A percentile compares a stretch with the other conserved stretches of the same genome.
Conservation (phyloP, 2,888 invertebrate genomes). For the Zeuzera pyrina region DNA sequence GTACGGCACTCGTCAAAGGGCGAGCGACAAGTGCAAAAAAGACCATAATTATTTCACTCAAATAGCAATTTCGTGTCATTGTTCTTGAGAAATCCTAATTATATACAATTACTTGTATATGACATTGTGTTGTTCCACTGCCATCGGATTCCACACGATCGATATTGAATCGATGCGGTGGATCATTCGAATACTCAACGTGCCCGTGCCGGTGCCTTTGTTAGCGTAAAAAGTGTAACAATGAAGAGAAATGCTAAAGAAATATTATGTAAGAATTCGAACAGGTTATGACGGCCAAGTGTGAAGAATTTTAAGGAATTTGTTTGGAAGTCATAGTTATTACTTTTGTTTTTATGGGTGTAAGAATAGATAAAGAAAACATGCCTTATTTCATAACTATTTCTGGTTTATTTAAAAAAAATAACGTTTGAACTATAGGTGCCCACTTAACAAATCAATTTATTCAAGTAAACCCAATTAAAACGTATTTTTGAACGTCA, state of each 20-base stretch:
- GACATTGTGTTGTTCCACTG: slow-evolving; percentile 54
- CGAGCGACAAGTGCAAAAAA: slow-evolving; percentile 37
- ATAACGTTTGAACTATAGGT: too few relatives aligned
- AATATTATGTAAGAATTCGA: slow-evolving; percentile 29
- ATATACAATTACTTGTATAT: slow-evolving; percentile 71
- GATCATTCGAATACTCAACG: slow-evolving; percentile 46
- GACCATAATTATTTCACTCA: slow-evolving; percentile 64
- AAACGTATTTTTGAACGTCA: neutral
- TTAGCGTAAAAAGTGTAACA: slow-evolving; percentile 49
- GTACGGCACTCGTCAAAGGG: slow-evolving; percentile 57
- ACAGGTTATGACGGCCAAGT: slow-evolving; percentile 33
- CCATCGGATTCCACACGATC: slow-evolving; percentile 44
- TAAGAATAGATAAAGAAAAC: neutral
- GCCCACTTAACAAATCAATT: too few relatives aligned
- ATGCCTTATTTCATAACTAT: too few relatives aligned
- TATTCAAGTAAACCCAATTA: neutral
- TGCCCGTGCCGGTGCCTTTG: slow-evolving; percentile 29
- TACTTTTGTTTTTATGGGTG: neutral
- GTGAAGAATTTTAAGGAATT: slow-evolving; percentile 35
- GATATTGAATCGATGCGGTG: slow-evolving; percentile 54
- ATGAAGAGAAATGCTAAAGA: slow-evolving; percentile 41
- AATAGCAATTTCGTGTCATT: slow-evolving; percentile 67
- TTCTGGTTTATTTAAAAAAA: too few relatives aligned
- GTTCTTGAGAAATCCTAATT: slow-evolving; percentile 71
- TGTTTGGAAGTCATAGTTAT: neutral